Evolutionary conservation across 2,113 vertebrate species (phyloP), one percentile per base, ranked within the genome.

Genomic region (Gavia stellata): DNA sequence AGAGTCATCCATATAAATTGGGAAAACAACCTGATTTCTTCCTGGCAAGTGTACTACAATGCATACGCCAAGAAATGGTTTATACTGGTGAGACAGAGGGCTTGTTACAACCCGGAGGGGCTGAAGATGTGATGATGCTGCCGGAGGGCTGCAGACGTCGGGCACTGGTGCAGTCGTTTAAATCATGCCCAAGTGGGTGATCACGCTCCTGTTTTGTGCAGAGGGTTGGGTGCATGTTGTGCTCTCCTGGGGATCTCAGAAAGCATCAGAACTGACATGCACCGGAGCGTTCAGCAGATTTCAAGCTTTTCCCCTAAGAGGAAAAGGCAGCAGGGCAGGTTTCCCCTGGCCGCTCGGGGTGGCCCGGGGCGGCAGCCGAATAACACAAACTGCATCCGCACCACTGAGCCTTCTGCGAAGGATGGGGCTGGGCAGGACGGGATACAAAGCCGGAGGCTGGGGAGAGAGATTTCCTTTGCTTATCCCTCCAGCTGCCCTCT

Each of bases 131-230:
- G n/a, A 8, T 8, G 45, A 3, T 31, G 53, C 50, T 83, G 45
- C 14, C 6, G 1, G 68, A 40, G 38, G 10, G 9, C 58, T 72
- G 58, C 0, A 1, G 82, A 4, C 2, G 0, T 13, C 1, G 1
- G 29, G 53, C 53, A 34, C n/a, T 12, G 34, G 18, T 53, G 49
- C 47, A 33, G 47, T 17, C 0, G 0, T 45, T 68, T 36, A 45
- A 38, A 12, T 44, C 38, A 3, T 20, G 49, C 20, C 55, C 25
- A 12, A 33, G 10, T 2, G 17, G 20, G 31, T 7, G 49, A 29
- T 45, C 17, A 5, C 25, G 6, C 28, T 21, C 31, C 73, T 26
- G 23, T 7, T 15, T 14, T 55, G 53, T 62, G 71, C 59, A 20
- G 19, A 56, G 59, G 52, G 33, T 2, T 44, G 36, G 40, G 40